Evolutionary conservation across 2,797 vertebrate genomes (phyloP), one percentile per base, ranked within the genome.

Genomic region (Scolopax rusticola): DNA sequence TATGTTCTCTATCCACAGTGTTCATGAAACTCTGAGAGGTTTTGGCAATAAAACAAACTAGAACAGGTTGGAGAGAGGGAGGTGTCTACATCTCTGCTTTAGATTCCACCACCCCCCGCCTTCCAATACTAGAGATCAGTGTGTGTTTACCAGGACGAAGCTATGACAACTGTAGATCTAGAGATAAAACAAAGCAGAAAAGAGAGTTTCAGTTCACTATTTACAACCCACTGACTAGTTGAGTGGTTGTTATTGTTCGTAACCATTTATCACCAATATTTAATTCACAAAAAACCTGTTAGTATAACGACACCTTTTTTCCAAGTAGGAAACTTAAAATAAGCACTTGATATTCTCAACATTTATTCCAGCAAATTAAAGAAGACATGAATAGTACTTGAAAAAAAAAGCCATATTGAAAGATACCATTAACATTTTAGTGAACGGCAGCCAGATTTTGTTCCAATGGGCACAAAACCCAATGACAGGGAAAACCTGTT

Each of bases 41-140:
- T 97, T 38, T 87, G 71, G 50, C 68, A 89, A 71, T 75, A 91
- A 93, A 96, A 69, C 48, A 87, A 87, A 78, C 67, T 48, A 54
- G 64, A 90, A 84, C 40, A 94, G 77, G 89, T 93, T 50, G n/a
- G 25, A 75, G 23, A 12, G 47, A 53, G 33, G 63, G 60, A 88
- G 50, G 69, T 83, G 65, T 71, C 59, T 87, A 54, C n/a, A 79
- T 11, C 24, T 65, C 73, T 75, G 32, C 40, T 92, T 84, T 33
- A 65, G 69, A 79, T 61, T 47, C 54, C 24, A 4, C 23, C 14
- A 43, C 7, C 28, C 20, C 38, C 25, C 5, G 23, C 25, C 50
- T 47, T 47, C 11, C 27, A 15, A 0, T 51, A 28, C 30, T 67
- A 67, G 56, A 74, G 47, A 70, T 43, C 2, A 8, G 1, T 73